phyloP scores from a whole-genome alignment of 2,888 invertebrate genomes.

The Erebia palarica region DNA sequence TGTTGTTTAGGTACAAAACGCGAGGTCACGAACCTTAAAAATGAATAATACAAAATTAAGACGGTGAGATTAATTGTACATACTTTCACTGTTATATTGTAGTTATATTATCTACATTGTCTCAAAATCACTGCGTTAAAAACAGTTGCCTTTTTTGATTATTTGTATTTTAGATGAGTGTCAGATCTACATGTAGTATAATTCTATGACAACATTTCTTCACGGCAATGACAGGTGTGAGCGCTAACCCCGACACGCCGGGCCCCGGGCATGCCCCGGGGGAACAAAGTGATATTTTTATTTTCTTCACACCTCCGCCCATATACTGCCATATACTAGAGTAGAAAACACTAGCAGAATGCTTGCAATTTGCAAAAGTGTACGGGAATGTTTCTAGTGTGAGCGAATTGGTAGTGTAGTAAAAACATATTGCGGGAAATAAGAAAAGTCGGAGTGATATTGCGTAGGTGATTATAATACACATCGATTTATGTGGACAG shows the following conservation, averaged over 20 bases:
- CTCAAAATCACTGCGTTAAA: too few species aligned
- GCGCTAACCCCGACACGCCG: background rate
- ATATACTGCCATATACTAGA: constrained; percentile 19
- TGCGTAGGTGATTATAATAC: too few species aligned
- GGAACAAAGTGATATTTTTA: constrained; percentile 15
- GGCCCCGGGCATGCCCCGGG: background rate
- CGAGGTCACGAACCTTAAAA: too few species aligned
- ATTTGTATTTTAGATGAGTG: background rate
- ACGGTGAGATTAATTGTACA: too few species aligned
- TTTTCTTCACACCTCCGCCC: constrained; percentile 22
- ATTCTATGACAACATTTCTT: background rate
- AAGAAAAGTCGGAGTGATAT: background rate
- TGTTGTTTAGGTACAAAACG: too few species aligned
- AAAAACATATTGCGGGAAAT: background rate
- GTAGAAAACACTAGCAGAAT: constrained; percentile 22
- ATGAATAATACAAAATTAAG: too few species aligned
- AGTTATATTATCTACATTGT: too few species aligned
- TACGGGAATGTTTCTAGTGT: constrained; percentile 5
- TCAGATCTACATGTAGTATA: background rate
- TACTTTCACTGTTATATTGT: too few species aligned
- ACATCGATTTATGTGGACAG: too few species aligned
- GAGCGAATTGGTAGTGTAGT: background rate
- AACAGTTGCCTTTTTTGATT: too few species aligned
- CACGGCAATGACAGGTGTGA: constrained; percentile 3
- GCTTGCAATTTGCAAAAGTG: constrained; percentile 28